Evolutionary conservation across 2,797 vertebrate genomes (phyloP).

Genomic region (Emys orbicularis): DNA sequence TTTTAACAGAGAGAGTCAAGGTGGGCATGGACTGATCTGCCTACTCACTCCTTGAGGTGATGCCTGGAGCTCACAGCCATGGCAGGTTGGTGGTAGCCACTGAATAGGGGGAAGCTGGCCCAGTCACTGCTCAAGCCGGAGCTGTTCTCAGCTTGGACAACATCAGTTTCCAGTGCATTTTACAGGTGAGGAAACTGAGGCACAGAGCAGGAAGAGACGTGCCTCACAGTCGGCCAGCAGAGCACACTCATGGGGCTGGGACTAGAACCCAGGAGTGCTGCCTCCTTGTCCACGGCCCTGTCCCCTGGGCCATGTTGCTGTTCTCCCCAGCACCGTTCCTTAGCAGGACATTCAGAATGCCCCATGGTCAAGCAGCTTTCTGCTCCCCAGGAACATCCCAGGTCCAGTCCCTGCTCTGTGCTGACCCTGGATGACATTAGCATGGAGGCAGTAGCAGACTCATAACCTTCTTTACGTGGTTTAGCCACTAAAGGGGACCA

Average conservation of each 20-base stretch:
- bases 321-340: background rate
- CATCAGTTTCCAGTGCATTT: background rate
- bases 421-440: background rate
- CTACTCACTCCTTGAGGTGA: background rate
- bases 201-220: background rate
- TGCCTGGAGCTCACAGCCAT: background rate
- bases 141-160: background rate
- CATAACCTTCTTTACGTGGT: background rate
- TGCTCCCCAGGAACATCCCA: background rate
- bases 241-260: background rate
- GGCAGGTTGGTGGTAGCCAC: background rate
- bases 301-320: background rate
- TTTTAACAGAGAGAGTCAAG: background rate
- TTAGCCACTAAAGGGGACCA: background rate
- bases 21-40: background rate
- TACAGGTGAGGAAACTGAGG: background rate
- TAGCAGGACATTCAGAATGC: background rate
- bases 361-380: background rate
- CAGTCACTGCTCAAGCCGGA: background rate
- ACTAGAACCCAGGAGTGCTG: background rate
- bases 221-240: background rate
- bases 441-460: background rate
- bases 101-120: background rate
- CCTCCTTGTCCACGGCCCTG: background rate
- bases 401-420: background rate